Conservation (phyloP, 1,140 invertebrate species). For the Penaeus vannamei region DNA sequence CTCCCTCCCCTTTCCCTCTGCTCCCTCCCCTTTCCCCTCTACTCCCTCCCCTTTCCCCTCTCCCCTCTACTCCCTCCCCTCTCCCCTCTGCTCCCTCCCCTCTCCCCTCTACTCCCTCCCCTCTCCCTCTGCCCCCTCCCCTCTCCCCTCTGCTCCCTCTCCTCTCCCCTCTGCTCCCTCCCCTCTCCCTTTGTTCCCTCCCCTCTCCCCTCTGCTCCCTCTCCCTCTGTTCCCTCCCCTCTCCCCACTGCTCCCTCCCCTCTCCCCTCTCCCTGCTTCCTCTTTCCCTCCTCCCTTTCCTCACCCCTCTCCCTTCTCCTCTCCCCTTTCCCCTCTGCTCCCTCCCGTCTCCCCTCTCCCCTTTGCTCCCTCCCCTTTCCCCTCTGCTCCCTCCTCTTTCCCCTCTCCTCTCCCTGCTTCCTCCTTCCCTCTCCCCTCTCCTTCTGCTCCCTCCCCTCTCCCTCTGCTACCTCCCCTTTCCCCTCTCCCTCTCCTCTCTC, state of each 20-base stretch:
- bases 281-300: no score
- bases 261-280: background rate
- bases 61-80: no score
- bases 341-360: background rate
- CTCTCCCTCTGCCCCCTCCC: background rate
- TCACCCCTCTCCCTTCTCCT: no score
- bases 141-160: no score
- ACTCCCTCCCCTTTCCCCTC: background rate
- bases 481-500: background rate
- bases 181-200: no score
- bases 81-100: no score
- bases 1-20: no score
- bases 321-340: background rate
- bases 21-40: background rate
- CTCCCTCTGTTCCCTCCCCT: no score
- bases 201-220: background rate
- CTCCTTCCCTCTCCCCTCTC: background rate
- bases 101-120: background rate
- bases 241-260: background rate
- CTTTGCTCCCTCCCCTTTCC: background rate
- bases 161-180: background rate
- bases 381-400: background rate
- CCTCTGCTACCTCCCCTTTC: background rate
- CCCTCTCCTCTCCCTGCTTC: background rate
- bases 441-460: background rate